Conservation (phyloP, 2,888 invertebrate genomes). For the Auanema freiburgensis region DNA sequence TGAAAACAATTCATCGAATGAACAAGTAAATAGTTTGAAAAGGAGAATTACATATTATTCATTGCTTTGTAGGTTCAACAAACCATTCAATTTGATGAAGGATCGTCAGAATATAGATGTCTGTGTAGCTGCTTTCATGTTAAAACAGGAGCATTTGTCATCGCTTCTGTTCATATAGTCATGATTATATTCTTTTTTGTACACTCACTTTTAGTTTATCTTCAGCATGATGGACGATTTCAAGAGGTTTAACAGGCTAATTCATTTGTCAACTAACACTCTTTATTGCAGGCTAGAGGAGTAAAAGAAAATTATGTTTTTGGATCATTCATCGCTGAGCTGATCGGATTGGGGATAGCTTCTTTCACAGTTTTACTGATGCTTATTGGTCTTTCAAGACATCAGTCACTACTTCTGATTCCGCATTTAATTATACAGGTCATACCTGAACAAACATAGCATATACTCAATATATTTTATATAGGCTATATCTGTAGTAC, state of each 20-base stretch:
- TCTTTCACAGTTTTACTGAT: slow-evolving; percentile 49
- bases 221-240: slow-evolving; percentile 54
- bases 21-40: no score
- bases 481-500: slow-evolving; percentile 53
- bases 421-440: slow-evolving; percentile 63
- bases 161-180: slow-evolving; percentile 51
- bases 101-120: slow-evolving; percentile 59
- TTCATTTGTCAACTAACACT: slow-evolving; percentile 1
- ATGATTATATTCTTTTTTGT: slow-evolving; percentile 59
- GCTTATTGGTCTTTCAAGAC: slow-evolving; percentile 53
- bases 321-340: slow-evolving; percentile 43
- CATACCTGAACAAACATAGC: slow-evolving; percentile 8
- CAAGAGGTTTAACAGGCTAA: slow-evolving; percentile 26
- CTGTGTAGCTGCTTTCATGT: slow-evolving; percentile 63
- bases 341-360: slow-evolving; percentile 47
- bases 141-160: slow-evolving; percentile 58
- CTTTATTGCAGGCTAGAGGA: slow-evolving; percentile 33
- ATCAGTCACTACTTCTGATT: slow-evolving; percentile 53
- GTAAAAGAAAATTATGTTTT: slow-evolving; percentile 50
- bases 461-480: slow-evolving; percentile 4
- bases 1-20: no score
- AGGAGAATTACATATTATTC: no score
- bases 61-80: slow-evolving; percentile 42
- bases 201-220: slow-evolving; percentile 58
- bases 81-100: slow-evolving; percentile 61